phyloP scores from a whole-genome alignment of 35 echinoderm and acorn worm species.

The Heliocidaris tuberculata region DNA sequence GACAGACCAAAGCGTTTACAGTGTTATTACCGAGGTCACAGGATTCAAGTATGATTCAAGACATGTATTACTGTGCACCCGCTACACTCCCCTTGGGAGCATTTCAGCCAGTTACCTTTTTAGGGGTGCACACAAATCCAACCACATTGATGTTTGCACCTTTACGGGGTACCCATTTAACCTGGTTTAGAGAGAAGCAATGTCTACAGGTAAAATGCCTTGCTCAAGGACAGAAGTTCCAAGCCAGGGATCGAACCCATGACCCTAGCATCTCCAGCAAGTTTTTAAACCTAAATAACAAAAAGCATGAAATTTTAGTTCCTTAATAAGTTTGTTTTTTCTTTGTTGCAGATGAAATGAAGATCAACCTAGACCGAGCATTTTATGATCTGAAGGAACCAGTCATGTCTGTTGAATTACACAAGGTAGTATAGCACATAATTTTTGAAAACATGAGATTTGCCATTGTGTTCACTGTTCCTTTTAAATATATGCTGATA shows the following conservation, averaged over 20 bases:
- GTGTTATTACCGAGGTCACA: neutral
- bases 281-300: neutral
- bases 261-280: no score
- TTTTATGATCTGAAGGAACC: constrained; percentile 42
- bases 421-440: neutral
- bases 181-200: no score
- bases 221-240: no score
- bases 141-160: no score
- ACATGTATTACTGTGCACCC: no score
- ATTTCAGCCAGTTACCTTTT: no score
- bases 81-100: no score
- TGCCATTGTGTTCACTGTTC: neutral
- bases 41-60: neutral
- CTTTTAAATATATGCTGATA: no score
- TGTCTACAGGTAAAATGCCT: no score
- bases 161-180: no score
- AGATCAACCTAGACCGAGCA: constrained; percentile 28
- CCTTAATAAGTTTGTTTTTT: neutral
- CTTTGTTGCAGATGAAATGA: constrained; percentile 21
- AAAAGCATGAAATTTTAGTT: neutral
- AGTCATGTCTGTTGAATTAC: constrained; percentile 36
- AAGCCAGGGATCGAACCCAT: no score
- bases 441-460: neutral
- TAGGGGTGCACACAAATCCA: no score
- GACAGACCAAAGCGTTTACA: neutral